A percentile compares a stretch with the other conserved stretches of the same genome.
These are phyloP conservation scores for Microdon myrmicae DNA, from an alignment of 2,888 invertebrate genomes.

Conservation along the genomic window DNA sequence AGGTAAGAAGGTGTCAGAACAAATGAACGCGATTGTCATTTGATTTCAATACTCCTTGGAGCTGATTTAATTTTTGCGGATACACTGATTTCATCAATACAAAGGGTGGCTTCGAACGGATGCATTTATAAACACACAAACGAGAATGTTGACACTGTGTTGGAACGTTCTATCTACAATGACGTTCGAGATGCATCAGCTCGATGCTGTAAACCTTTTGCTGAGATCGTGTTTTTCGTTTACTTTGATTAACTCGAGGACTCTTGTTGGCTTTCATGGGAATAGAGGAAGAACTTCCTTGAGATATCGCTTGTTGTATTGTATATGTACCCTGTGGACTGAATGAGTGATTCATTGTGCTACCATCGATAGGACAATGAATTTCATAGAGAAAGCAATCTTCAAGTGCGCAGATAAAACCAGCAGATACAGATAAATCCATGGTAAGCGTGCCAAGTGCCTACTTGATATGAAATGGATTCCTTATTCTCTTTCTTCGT, in stretches of 20 bases:
- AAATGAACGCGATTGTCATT: conserved; percentile 45
- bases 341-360: conserved; percentile 47
- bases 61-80: conserved; percentile 48
- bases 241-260: conserved; percentile 47
- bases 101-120: background rate
- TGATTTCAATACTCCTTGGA: conserved; percentile 45
- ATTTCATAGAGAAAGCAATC: conserved; percentile 11
- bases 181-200: conserved; percentile 28
- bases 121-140: conserved; percentile 12
- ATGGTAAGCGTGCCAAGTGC: conserved; percentile 52
- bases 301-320: conserved; percentile 14
- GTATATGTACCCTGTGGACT: conserved; percentile 20
- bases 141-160: conserved; percentile 27
- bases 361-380: conserved; percentile 39
- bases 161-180: too few species aligned
- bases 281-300: conserved; percentile 34
- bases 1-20: too few species aligned
- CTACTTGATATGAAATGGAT: conserved; percentile 46
- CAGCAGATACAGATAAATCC: conserved; percentile 43
- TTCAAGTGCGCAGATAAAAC: conserved; percentile 32
- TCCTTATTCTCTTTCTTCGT: conserved; percentile 15
- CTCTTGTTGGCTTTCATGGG: conserved; percentile 8
- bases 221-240: conserved; percentile 45
- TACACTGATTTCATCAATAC: conserved; percentile 39
- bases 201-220: conserved; percentile 30